Evolutionary conservation across 2,797 vertebrate species (phyloP).

Genomic region (Bryconaethiops microstoma): DNA sequence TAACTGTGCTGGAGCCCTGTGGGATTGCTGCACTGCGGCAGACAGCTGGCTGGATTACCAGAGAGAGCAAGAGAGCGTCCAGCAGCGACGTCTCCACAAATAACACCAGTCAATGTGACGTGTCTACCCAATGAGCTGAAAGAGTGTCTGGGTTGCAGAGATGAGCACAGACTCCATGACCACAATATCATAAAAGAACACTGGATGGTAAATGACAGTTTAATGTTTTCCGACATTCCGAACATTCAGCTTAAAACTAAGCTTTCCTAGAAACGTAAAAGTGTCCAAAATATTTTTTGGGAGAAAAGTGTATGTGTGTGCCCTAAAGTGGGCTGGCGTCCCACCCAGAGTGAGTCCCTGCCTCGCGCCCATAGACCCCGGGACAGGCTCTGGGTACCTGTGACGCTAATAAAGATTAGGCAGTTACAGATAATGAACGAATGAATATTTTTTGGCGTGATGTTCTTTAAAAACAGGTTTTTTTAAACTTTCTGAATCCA

Average conservation of each 20-base stretch:
- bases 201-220: neutral
- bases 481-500: too few relatives aligned
- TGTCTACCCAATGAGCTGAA: slow-evolving; percentile 35
- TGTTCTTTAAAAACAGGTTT: too few relatives aligned
- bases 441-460: too few relatives aligned
- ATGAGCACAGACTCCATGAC: neutral
- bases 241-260: neutral
- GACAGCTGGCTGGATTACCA: slow-evolving; percentile 52
- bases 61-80: slow-evolving; percentile 40
- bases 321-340: too few relatives aligned
- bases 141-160: slow-evolving; percentile 1
- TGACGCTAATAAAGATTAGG: too few relatives aligned
- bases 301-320: too few relatives aligned
- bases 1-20: slow-evolving; percentile 39
- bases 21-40: slow-evolving; percentile 45
- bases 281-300: too few relatives aligned
- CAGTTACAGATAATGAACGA: too few relatives aligned
- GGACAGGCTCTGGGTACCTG: too few relatives aligned
- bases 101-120: slow-evolving; percentile 40
- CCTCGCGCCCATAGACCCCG: too few relatives aligned
- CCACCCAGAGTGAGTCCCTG: too few relatives aligned
- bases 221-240: neutral
- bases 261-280: neutral
- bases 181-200: neutral
- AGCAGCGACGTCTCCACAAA: slow-evolving; percentile 44